A percentile compares a stretch with the other conserved stretches of the same genome.
Evolutionary conservation across 2,797 vertebrate species (phyloP).

Genomic region (Acrossocheilus wenchowensis): DNA sequence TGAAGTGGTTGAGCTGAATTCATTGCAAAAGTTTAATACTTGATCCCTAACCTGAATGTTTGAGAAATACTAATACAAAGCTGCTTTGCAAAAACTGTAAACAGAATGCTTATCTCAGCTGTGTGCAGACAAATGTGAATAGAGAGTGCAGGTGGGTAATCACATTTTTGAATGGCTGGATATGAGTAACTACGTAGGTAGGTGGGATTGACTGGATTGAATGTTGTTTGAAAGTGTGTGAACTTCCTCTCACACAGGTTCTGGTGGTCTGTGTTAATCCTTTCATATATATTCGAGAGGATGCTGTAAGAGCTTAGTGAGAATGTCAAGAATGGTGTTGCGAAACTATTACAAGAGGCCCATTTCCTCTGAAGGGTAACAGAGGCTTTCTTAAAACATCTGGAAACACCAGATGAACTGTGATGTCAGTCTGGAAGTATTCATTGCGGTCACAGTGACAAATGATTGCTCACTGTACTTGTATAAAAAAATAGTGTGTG

Average conservation of each 20-base stretch:
- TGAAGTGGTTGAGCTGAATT: background rate
- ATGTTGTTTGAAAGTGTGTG: slow-evolving; percentile 30
- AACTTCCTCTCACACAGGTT: slow-evolving; percentile 19
- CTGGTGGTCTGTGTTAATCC: slow-evolving; percentile 9
- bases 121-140: background rate
- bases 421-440: slow-evolving; percentile 45
- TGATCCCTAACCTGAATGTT: background rate
- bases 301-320: slow-evolving; percentile 12
- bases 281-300: background rate
- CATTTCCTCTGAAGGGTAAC: slow-evolving; percentile 30
- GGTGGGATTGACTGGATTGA: background rate
- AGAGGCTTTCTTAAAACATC: slow-evolving; percentile 34
- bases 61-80: background rate
- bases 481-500: background rate
- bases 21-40: background rate
- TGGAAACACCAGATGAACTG: slow-evolving; percentile 36
- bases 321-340: slow-evolving; percentile 28
- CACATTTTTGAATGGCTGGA: slow-evolving; percentile 20
- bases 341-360: slow-evolving; percentile 33
- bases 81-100: background rate
- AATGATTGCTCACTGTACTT: slow-evolving; percentile 16
- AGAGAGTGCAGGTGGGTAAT: background rate
- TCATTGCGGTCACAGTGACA: slow-evolving; percentile 25
- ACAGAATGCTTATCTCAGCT: background rate
- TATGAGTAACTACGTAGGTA: background rate